Base-by-base conservation (phyloP, 2,797 vertebrate genomes). In the Botia kubotai region DNA sequence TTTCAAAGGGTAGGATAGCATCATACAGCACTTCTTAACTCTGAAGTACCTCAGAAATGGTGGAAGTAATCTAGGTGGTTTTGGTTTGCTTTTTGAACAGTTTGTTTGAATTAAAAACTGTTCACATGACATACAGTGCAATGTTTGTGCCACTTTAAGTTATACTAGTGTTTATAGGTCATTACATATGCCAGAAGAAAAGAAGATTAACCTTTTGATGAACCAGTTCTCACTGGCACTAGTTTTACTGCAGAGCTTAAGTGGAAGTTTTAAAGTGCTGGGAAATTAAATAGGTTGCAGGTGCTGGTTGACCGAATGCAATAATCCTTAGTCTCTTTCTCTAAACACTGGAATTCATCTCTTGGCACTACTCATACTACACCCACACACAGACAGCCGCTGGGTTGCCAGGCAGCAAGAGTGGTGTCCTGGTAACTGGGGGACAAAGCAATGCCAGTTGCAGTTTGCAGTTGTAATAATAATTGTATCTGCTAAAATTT, bases 341-440 rank as follows among this genome's bases (percentile, higher is more conserved):
- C 60, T 48, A 53, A 77, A 82, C 75, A 72, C 81, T 72, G 75
- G 74, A 58, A 68, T 48, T 39, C 76, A 78, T 79, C 43, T 67
- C 58, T 79, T 81, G 84, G 78, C 72, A 78, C 65, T 55, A 19
- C 53, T 68, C 70, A 36, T 70, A n/a, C 29, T 55, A 79, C 75
- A 75, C 82, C 72, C 78, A 79, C 65, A 57, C 75, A 68, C 29
- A 14, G 75, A 79, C 72, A 68, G 62, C 72, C 77, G 10, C 26
- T 76, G 75, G 68, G 75, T 81, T 83, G 75, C 79, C 84, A 81
- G 71, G 79, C 82, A 79, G 76, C 82, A 72, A 53, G 72, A 79
- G 63, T 75, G 43, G 26, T 80, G 67, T 79, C 58, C 53, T 65
- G 80, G 69, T 82, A 26, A 79, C 77, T 10, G n/a, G 23, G 21